phyloP scores from a whole-genome alignment of 2,797 vertebrate genomes.

The Bucorvus abyssinicus region DNA sequence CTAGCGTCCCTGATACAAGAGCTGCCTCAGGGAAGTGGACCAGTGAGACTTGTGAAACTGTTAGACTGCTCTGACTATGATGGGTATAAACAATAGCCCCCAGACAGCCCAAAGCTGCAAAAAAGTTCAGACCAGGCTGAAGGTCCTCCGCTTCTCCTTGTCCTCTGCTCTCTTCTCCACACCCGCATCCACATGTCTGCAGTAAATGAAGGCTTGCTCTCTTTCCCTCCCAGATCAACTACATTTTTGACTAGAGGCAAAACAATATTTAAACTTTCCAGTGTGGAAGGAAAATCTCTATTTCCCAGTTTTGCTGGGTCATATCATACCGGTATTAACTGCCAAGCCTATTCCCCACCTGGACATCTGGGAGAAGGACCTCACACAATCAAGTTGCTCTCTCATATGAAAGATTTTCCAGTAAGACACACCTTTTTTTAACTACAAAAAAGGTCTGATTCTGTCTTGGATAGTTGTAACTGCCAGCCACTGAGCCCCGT shows the following conservation, averaged over 20 bases:
- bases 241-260: neutral
- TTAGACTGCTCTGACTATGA: neutral
- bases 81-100: accelerated
- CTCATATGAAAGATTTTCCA: neutral
- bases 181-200: neutral
- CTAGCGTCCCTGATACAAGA: neutral
- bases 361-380: conserved; percentile 27
- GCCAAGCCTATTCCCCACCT: conserved; percentile 34
- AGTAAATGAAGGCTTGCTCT: neutral
- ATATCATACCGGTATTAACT: neutral
- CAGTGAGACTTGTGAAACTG: neutral
- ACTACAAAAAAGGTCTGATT: neutral
- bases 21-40: neutral
- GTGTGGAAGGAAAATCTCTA: neutral
- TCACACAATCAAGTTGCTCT: conserved; percentile 21
- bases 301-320: neutral
- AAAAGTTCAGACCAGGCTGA: neutral
- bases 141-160: neutral
- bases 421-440: neutral
- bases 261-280: neutral
- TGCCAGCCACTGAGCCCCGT: neutral
- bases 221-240: neutral
- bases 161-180: neutral
- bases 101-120: neutral
- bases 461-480: neutral